Evolutionary conservation across 1,140 invertebrate species (phyloP), one percentile per base, ranked within the genome.

Genomic region (Tribolium madens): DNA sequence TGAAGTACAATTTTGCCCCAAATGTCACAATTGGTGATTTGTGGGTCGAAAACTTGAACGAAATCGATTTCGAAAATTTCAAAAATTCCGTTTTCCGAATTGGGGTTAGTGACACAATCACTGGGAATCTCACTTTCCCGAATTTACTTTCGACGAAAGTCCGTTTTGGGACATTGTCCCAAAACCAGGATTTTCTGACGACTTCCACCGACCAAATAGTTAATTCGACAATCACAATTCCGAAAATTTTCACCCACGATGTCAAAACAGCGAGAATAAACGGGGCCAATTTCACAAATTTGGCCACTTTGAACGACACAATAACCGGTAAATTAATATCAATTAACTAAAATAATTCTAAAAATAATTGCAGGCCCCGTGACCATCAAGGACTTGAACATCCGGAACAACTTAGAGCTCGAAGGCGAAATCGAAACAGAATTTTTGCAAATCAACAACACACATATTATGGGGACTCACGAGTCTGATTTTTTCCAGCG

Each of bases 401-500:
- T 84, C 52, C 70, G 42, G 13, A 75, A 80, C 9, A 74, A 83
- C 72, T 57, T 84, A 12, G 18, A 76, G 14, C 15, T 82, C 3
- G 72, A 73, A 50, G 76, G 76, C n/a, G 60, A 79, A 14, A 31
- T 81, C 4, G 48, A 76, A 21, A 33, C 76, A 13, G 75, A 69
- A 3, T 78, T 79, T 21, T 73, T 77, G 31, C 17, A 74, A 42
- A 78, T 73, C 3, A 57, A 76, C 18, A 48, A 73, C 9, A 73
- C 78, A 15, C 75, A 76, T 48, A 77, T 82, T 10, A 46, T 80
- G 15, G 78, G 79, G 13, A 82, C 79, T 14, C 76, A 80, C 36
- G 80, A 80, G 74, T 77, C 80, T 5, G 80, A 84, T 71, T 81
- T 83, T 12, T 53, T 78, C 6, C 83, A 84, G 76, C 76, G 53